Conservation (phyloP, 2,113 vertebrate species). For the Cricetomys ansorgei region DNA sequence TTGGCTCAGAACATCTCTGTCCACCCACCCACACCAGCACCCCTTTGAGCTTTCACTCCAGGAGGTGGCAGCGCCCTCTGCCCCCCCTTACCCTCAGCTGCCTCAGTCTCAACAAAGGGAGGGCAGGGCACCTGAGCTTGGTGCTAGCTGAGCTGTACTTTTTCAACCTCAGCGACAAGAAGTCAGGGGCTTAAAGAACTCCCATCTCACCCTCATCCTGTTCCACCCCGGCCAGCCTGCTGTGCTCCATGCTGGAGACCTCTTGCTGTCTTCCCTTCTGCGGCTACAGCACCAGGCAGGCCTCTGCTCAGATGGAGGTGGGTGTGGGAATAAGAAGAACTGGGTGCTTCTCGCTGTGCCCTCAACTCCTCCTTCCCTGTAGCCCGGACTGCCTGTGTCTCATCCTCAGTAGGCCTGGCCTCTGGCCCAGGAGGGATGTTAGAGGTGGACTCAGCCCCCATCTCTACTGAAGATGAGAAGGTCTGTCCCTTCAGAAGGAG, state of each 20-base stretch:
- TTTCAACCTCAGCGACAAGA: not conserved
- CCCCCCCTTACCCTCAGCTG: not conserved
- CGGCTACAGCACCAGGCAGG: not conserved
- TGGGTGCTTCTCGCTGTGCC: not conserved
- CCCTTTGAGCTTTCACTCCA: not conserved
- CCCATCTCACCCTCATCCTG: not conserved
- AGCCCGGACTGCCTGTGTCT: not conserved
- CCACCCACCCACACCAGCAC: not conserved
- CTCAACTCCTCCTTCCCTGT: not conserved
- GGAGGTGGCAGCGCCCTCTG: not conserved
- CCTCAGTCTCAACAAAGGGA: not conserved
- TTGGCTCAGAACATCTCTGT: not conserved
- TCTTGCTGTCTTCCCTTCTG: not conserved
- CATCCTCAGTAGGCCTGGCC: not conserved
- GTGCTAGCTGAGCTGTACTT: not conserved
- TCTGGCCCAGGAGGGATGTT: too few species aligned
- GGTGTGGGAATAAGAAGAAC: not conserved
- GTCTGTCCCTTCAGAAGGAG: not conserved
- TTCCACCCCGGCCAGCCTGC: not conserved
- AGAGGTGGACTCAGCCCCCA: too few species aligned
- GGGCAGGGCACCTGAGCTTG: not conserved
- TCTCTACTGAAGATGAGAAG: not conserved
- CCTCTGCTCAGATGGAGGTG: not conserved
- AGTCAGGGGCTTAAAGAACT: not conserved
- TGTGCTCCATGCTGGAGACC: not conserved